phyloP scores from a whole-genome alignment of 30 jellyfish, hydroid and myxozoan species.

The Turritopsis rubra region DNA sequence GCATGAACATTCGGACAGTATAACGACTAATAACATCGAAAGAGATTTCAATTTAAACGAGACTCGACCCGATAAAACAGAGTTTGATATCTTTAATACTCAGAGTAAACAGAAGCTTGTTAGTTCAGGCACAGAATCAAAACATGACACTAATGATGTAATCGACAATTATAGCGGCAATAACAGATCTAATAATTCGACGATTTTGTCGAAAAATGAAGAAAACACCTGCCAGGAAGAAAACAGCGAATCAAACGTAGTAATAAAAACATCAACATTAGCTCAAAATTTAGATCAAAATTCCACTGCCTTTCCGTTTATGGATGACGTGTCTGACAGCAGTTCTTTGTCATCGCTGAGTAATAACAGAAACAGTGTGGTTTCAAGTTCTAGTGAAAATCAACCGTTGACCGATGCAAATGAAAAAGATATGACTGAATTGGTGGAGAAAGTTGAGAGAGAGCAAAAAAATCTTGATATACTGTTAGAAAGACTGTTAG shows the following conservation, averaged over 20 bases:
- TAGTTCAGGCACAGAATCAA: too few species aligned
- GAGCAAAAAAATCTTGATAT: slow-evolving; percentile 2
- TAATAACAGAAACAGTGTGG: background rate
- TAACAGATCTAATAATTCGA: background rate
- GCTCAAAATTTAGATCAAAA: background rate
- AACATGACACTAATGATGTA: background rate
- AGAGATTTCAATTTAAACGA: background rate
- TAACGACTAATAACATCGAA: background rate
- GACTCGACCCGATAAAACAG: background rate
- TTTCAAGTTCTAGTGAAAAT: slow-evolving; percentile 5
- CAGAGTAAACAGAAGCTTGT: background rate
- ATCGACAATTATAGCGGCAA: background rate
- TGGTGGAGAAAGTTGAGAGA: background rate
- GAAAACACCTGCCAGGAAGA: background rate
- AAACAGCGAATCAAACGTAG: background rate
- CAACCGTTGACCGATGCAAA: background rate
- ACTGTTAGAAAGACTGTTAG: background rate
- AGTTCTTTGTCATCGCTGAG: slow-evolving; percentile 8
- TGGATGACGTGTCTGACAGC: background rate
- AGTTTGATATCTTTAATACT: background rate
- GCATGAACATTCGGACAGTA: background rate
- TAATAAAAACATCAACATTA: background rate
- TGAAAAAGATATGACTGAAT: background rate
- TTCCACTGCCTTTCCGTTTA: background rate
- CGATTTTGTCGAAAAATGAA: background rate